A percentile compares a stretch with the other conserved stretches of the same genome.
Evolutionary conservation across 2,113 vertebrate species (phyloP).

Genomic region (Patagioenas fasciata): DNA sequence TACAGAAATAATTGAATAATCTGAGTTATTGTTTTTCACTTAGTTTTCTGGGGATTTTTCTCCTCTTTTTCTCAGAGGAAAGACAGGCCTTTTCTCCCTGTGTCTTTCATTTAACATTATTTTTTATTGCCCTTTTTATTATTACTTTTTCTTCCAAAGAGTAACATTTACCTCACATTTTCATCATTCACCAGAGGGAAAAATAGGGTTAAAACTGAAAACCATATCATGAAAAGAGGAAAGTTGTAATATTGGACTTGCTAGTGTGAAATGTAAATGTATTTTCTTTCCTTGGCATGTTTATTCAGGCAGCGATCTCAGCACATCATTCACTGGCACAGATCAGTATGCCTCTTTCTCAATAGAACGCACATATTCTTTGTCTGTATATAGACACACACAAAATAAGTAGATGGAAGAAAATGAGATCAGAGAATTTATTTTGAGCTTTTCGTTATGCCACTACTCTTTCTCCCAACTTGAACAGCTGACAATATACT

Average conservation of each 20-base stretch:
- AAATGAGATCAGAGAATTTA: not conserved
- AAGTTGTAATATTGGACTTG: not conserved
- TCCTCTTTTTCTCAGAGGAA: not conserved
- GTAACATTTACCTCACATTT: not conserved
- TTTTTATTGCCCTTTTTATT: not conserved
- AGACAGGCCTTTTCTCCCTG: not conserved
- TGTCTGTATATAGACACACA: not conserved
- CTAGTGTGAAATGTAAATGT: not conserved
- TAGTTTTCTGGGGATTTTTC: not conserved
- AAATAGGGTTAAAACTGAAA: not conserved
- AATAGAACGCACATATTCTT: not conserved
- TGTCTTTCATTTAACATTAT: not conserved
- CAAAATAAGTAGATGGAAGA: not conserved
- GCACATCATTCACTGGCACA: not conserved
- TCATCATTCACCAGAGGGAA: not conserved
- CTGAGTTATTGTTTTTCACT: not conserved
- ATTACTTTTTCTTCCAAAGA: not conserved
- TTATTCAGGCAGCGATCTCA: not conserved
- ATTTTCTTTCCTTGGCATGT: not conserved
- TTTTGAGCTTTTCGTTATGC: not conserved
- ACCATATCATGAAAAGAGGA: not conserved
- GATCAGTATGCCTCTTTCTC: not conserved
- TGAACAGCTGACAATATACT: not conserved
- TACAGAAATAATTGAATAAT: not conserved
- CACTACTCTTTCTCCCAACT: not conserved